Base-by-base conservation (phyloP, 2,113 vertebrate species). In the Ranitomeya variabilis region DNA sequence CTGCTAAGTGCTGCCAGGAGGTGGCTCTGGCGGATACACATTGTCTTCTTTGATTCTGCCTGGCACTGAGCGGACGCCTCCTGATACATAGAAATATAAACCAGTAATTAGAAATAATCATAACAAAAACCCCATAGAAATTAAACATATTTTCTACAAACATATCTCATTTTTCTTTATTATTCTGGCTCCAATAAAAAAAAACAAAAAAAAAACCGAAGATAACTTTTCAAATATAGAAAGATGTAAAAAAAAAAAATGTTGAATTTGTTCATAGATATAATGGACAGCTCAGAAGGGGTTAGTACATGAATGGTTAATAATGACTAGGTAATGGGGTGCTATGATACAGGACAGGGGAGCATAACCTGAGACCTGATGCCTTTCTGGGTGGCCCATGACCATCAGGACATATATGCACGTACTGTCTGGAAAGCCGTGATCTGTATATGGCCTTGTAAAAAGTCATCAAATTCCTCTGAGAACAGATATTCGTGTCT, bases 21-120 rank as follows among this genome's bases (percentile, higher is more conserved):
- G 81, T 99, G 96, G 45, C 94, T 92, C 87, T 94, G 96, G 90
- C 91, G 93, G 77, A 99, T 93, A 86, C 94, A 83, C 77, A 96
- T 73, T 76, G 92, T 90, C 10, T 92, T 91, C 90, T 93, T 96
- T 89, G 89, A 87, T 69, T 91, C 91, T n/a, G 95, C 89, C 71
- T 92, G 94, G 62, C 87, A 86, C 81, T 91, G 52, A 60, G 90
- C 87, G 67, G 92, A 92, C 80, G 95, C 95, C 90, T 96, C 96
- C 96, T 91, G 91, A 92, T 91, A 83, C 23, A 91, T 11, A 60
- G 37, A 45, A 57, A n/a, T 15, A 80, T 51, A 54, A 55, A 66
- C 37, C 66, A 45, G 1, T 55, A 74, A 8, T 51, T 31, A 67
- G 10, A 23, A 11, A 67, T 9, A 0, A 69, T 69, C 21, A 13